Percentiles rank a stretch among this genome's conserved stretches.
phyloP scores from a whole-genome alignment of 2,888 invertebrate species.

The Steinernema carpocapsae region DNA sequence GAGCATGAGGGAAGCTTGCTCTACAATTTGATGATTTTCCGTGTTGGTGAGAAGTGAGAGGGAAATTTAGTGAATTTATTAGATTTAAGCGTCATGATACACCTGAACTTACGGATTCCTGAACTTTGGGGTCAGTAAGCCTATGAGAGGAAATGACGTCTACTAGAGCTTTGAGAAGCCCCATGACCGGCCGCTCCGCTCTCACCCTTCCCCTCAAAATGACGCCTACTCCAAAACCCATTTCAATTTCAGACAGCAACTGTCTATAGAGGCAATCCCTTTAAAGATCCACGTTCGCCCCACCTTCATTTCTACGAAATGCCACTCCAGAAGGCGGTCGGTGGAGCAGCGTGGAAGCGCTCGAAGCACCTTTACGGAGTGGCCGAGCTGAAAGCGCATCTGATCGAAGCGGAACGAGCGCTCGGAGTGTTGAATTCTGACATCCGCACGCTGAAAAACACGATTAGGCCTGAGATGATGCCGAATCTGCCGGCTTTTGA shows the following conservation, averaged over 20 bases:
- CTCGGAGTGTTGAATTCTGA: not conserved
- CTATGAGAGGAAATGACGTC: no score
- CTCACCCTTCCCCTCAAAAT: no score
- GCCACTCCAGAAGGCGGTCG: not conserved
- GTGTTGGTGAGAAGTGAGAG: not conserved
- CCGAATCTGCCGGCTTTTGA: not conserved
- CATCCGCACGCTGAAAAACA: not conserved
- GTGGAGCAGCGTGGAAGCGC: no score
- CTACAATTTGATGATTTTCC: not conserved
- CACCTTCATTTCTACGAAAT: not conserved
- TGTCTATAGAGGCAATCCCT: no score
- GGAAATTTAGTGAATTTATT: not conserved
- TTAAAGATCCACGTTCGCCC: no score
- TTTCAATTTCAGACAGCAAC: no score
- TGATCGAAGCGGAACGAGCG: constrained; percentile 3
- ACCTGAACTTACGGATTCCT: no score
- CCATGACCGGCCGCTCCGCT: no score
- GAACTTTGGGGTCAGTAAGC: no score
- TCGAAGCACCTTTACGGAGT: not conserved
- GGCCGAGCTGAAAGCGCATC: constrained; percentile 9
- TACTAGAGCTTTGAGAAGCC: no score
- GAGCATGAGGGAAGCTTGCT: not conserved
- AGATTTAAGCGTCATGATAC: not conserved
- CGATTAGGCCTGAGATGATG: not conserved
- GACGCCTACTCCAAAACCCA: no score